Conservation (phyloP, 1,140 invertebrate species). For the Portunus trituberculatus region DNA sequence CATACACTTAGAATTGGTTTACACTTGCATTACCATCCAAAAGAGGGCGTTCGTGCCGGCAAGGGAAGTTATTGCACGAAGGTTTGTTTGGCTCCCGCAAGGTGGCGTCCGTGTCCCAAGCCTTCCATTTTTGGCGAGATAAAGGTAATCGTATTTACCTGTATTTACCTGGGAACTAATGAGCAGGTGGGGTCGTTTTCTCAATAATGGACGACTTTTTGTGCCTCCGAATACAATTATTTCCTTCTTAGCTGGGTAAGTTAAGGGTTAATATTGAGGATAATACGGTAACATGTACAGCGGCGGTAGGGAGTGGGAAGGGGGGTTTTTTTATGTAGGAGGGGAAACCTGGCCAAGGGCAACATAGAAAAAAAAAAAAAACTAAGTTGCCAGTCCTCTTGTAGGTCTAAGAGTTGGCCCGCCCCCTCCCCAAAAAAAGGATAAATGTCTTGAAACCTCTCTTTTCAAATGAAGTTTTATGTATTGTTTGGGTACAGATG, state of each 20-base stretch:
- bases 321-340: no score
- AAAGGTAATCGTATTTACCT: constrained; percentile 14
- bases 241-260: neutral
- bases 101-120: neutral
- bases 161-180: neutral
- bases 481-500: no score
- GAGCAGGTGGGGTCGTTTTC: constrained; percentile 7
- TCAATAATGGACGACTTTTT: neutral
- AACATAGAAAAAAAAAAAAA: no score
- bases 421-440: no score
- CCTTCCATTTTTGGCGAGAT: neutral
- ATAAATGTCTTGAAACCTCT: no score
- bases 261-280: neutral
- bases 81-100: neutral
- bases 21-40: neutral
- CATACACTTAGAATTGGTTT: constrained; percentile 27
- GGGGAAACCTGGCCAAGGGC: no score
- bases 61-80: neutral
- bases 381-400: no score
- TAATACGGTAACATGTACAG: neutral
- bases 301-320: no score
- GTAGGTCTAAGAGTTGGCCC: no score
- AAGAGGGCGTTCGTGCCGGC: neutral
- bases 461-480: no score
- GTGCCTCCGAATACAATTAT: neutral